These are phyloP conservation scores for Stomatorhinus ivindoensis DNA, from an alignment of 2,113 vertebrate genomes.

Conservation along the genomic window DNA sequence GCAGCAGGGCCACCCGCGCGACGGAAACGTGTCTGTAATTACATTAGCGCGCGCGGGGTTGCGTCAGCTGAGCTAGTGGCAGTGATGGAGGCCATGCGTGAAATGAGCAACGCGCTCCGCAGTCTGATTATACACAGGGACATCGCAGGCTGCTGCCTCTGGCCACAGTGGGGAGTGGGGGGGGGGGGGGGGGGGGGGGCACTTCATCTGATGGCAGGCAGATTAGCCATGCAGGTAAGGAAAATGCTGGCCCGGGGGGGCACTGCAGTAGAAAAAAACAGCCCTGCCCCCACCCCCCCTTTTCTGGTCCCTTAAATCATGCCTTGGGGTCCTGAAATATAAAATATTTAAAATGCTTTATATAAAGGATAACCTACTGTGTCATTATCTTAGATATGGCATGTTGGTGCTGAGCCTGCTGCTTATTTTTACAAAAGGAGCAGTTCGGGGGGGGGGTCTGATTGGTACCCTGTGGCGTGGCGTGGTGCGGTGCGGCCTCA, in stretches of 20 bases:
- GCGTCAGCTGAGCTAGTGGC: slow-evolving; percentile 57
- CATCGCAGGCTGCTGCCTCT: not conserved
- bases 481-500: not conserved
- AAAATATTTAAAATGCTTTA: slow-evolving; percentile 7
- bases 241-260: slow-evolving; percentile 48
- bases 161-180: slow-evolving; percentile 20
- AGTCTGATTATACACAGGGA: slow-evolving; percentile 37
- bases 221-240: slow-evolving; percentile 50
- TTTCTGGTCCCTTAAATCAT: slow-evolving; percentile 12
- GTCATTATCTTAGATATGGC: not conserved
- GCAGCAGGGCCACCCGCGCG: not conserved
- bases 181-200: slow-evolving; percentile 1
- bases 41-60: slow-evolving; percentile 29
- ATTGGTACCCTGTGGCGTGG: not conserved
- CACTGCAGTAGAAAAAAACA: slow-evolving; percentile 41
- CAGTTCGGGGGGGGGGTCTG: not conserved
- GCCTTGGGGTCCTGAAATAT: not conserved
- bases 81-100: slow-evolving; percentile 53
- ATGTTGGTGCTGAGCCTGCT: not conserved
- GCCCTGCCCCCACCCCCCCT: slow-evolving; percentile 42
- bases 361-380: not conserved
- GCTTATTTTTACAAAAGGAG: slow-evolving; percentile 4
- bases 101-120: slow-evolving; percentile 54
- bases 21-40: not conserved
- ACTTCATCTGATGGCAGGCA: slow-evolving; percentile 51